A percentile compares a stretch with the other conserved stretches of the same genome.
Conservation (phyloP, 2,888 invertebrate species). For the Serrognathus titanus region DNA sequence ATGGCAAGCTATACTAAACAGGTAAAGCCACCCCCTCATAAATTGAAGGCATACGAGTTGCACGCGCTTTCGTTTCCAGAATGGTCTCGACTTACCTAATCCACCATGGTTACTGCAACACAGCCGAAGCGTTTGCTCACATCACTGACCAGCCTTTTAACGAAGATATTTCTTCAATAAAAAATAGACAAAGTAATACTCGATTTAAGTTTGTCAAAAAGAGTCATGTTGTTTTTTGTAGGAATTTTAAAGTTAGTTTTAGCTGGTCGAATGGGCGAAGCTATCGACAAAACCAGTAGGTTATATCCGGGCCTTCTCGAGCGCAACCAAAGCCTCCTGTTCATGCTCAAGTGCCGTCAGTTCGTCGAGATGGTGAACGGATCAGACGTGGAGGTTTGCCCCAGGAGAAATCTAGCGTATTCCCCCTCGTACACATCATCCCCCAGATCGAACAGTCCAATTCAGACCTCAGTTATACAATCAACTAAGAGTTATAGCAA, state of each 20-base stretch:
- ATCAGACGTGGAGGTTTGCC: constrained; percentile 65
- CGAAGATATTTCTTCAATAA: constrained; percentile 91
- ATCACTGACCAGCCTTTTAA: constrained; percentile 85
- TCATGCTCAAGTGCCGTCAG: constrained; percentile 95
- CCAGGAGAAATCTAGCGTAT: constrained; percentile 29
- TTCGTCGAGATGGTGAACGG: constrained; percentile 99
- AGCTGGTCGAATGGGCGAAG: constrained; percentile 92
- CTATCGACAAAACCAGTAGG: constrained; percentile 83
- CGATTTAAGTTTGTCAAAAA: neutral
- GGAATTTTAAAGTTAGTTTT: constrained; percentile 91
- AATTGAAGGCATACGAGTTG: constrained; percentile 6
- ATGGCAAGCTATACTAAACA: constrained; percentile 89
- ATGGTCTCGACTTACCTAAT: constrained; percentile 97
- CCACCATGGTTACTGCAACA: constrained; percentile 95
- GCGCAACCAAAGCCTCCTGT: constrained; percentile 84
- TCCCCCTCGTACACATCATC: constrained; percentile 35
- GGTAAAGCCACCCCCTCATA: constrained; percentile 55
- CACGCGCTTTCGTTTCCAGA: constrained; percentile 54
- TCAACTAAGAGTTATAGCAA: constrained; percentile 61
- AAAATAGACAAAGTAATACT: constrained; percentile 88
- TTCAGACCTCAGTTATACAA: constrained; percentile 78
- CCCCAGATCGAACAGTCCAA: constrained; percentile 52
- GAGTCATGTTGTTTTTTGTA: constrained; percentile 43
- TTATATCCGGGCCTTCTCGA: constrained; percentile 93
- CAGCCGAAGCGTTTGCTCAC: constrained; percentile 92